Conservation (phyloP, 2,888 invertebrate species). For the Tethea ocularis region DNA sequence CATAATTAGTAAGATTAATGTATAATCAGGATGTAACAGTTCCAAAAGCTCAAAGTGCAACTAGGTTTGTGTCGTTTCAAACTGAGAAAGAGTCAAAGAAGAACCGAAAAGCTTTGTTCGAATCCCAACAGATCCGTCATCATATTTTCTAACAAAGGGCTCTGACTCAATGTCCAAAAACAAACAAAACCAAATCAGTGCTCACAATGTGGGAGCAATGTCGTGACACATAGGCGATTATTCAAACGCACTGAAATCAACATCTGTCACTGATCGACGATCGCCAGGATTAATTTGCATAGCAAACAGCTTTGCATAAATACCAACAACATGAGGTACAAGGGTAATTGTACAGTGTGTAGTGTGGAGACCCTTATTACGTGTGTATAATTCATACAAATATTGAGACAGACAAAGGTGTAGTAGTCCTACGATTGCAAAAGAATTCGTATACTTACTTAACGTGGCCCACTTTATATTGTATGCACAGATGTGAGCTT, state of each 20-base stretch:
- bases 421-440: constrained; percentile 30
- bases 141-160: constrained; percentile 3
- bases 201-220: constrained; percentile 19
- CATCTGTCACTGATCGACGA: constrained; percentile 65
- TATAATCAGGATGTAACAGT: neutral
- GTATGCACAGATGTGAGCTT: constrained; percentile 31
- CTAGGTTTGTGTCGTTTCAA: neutral
- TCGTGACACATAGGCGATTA: constrained; percentile 50
- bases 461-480: constrained; percentile 30
- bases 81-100: neutral
- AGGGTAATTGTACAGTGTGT: constrained; percentile 43
- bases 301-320: constrained; percentile 62
- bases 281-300: constrained; percentile 66
- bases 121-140: neutral
- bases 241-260: constrained; percentile 63
- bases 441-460: constrained; percentile 35
- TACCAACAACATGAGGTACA: constrained; percentile 45
- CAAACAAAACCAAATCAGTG: constrained; percentile 11
- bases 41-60: neutral
- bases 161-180: constrained; percentile 4
- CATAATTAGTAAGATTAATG: neutral
- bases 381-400: constrained; percentile 18
- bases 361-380: constrained; percentile 17
- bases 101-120: neutral
- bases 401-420: constrained; percentile 12